Evolutionary conservation across 2,888 invertebrate species (phyloP).

Genomic region (Lepetodrilus schrolli): DNA sequence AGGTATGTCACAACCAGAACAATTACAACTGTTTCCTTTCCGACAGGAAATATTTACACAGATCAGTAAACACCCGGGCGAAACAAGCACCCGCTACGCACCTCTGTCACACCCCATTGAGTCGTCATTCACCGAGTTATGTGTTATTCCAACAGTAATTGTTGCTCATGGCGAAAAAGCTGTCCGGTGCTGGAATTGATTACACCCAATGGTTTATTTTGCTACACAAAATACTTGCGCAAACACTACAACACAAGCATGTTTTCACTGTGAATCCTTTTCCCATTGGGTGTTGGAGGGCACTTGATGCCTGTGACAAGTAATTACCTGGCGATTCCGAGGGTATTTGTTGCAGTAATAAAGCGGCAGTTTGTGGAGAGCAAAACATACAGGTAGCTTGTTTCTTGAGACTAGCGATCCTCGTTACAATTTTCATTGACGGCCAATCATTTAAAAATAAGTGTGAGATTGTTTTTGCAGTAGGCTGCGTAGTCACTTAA

Average conservation of each 20-base stretch:
- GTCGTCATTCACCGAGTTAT: background rate
- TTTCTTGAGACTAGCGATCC: background rate
- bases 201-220: background rate
- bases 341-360: background rate
- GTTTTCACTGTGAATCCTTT: background rate
- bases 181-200: background rate
- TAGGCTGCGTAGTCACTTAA: too few relatives aligned
- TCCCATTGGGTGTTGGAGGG: background rate
- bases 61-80: too few relatives aligned
- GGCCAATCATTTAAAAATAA: background rate
- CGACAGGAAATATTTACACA: too few relatives aligned
- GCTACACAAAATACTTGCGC: constrained; percentile 2
- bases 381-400: background rate
- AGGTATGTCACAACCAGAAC: too few relatives aligned
- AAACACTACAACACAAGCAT: background rate
- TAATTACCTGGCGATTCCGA: background rate
- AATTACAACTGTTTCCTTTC: too few relatives aligned
- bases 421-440: background rate
- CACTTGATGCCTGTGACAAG: background rate
- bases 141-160: constrained; percentile 17
- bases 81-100: too few relatives aligned
- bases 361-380: background rate
- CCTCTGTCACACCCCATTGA: too few relatives aligned
- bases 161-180: background rate
- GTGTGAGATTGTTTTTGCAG: too few relatives aligned